A percentile compares a stretch with the other conserved stretches of the same genome.
Evolutionary conservation across 2,113 vertebrate species (phyloP).

Genomic region (Cochlearius cochlearius): DNA sequence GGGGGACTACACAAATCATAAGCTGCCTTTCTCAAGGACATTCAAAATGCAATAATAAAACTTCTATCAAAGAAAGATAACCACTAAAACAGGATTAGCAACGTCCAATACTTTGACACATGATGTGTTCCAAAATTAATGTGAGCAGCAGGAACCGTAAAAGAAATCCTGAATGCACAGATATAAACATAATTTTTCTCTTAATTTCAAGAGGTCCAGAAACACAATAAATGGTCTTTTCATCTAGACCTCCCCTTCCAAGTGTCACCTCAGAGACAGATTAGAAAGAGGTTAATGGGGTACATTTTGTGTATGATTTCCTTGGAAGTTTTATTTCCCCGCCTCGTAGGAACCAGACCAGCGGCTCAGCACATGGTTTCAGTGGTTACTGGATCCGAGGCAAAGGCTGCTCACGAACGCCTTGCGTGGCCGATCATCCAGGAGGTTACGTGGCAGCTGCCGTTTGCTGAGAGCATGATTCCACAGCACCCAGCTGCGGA

Average conservation of each 20-base stretch:
- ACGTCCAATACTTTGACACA: not conserved
- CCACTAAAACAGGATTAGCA: not conserved
- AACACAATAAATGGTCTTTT: not conserved
- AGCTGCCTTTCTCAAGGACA: not conserved
- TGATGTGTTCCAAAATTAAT: not conserved
- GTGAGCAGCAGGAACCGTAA: not conserved
- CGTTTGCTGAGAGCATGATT: not conserved
- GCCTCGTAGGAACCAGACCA: not conserved
- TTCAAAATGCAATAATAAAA: not conserved
- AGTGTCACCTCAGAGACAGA: not conserved
- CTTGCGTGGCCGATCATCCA: accelerated
- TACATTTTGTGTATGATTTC: not conserved
- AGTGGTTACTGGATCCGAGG: accelerated
- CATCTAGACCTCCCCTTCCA: not conserved
- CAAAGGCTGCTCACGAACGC: not conserved
- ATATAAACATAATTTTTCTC: not conserved
- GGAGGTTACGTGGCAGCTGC: not conserved
- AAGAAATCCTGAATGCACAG: not conserved
- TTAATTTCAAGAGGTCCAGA: not conserved
- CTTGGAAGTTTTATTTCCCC: not conserved
- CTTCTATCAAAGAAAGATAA: not conserved
- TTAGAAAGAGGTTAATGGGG: not conserved
- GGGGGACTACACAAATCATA: not conserved
- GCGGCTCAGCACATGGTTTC: not conserved
- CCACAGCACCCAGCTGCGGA: accelerated